Conservation (phyloP, 2,113 vertebrate species). For the Podarcis muralis region DNA sequence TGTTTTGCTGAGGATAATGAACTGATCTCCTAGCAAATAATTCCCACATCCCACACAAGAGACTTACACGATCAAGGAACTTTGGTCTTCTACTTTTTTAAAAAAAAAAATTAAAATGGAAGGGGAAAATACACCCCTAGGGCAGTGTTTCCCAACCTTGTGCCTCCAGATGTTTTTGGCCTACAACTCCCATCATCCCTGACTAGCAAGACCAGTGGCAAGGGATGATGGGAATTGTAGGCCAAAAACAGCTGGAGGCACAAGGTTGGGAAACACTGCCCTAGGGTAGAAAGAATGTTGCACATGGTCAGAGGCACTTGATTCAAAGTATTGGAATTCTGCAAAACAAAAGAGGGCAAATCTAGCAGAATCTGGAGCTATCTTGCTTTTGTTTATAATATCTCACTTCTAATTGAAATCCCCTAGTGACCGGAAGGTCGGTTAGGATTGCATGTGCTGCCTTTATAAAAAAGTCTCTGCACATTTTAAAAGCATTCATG, state of each 20-base stretch:
- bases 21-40: not conserved
- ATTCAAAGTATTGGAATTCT: not conserved
- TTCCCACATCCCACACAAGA: not conserved
- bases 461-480: not conserved
- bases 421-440: rapidly evolving
- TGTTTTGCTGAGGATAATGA: not conserved
- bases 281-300: not conserved
- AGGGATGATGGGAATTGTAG: too few relatives aligned
- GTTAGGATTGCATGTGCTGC: not conserved
- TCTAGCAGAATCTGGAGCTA: not conserved
- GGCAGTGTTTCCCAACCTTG: too few relatives aligned
- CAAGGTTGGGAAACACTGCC: too few relatives aligned
- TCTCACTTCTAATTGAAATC: not conserved
- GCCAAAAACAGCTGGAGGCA: too few relatives aligned
- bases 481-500: not conserved
- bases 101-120: not conserved
- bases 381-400: not conserved
- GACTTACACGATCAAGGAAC: not conserved
- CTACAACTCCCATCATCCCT: too few relatives aligned
- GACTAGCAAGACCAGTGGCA: too few relatives aligned
- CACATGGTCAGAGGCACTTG: not conserved
- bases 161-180: too few relatives aligned
- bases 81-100: not conserved
- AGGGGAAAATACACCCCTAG: not conserved
- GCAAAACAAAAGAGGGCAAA: not conserved